Conservation (phyloP, 1,140 invertebrate species). For the Drosophila nannoptera region DNA sequence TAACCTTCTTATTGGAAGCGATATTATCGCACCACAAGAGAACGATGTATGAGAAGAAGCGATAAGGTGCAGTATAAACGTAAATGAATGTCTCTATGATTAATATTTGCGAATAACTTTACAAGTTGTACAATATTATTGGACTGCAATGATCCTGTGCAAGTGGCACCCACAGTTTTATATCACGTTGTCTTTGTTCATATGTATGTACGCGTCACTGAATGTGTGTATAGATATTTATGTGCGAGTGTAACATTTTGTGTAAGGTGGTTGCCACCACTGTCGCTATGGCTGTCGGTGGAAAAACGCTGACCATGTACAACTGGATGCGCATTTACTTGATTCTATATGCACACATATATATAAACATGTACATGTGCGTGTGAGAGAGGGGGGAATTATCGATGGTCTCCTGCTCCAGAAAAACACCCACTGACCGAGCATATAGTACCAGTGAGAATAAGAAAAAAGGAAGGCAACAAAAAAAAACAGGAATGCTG, state of each 20-base stretch:
- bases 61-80: conserved; percentile 5
- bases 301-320: conserved; percentile 22
- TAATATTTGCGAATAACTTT: conserved; percentile 12
- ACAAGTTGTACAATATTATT: conserved; percentile 13
- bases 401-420: conserved; percentile 38
- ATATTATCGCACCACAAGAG: conserved; percentile 20
- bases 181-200: background rate
- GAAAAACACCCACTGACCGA: conserved; percentile 32
- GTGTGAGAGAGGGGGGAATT: conserved; percentile 18
- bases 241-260: background rate
- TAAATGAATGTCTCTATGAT: conserved; percentile 5
- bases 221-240: background rate
- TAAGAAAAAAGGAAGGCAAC: conserved; percentile 17
- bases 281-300: conserved; percentile 4
- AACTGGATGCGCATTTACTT: conserved; percentile 32
- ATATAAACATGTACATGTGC: background rate
- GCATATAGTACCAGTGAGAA: background rate
- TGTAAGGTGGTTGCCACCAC: conserved; percentile 37
- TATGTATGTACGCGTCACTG: background rate
- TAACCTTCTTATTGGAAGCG: conserved; percentile 33
- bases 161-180: conserved; percentile 4
- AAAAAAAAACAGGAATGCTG: conserved; percentile 39
- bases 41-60: background rate
- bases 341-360: conserved; percentile 8
- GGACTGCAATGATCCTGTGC: conserved; percentile 3